Conservation (phyloP, 2,113 vertebrate species). For the Fukomys damarensis region DNA sequence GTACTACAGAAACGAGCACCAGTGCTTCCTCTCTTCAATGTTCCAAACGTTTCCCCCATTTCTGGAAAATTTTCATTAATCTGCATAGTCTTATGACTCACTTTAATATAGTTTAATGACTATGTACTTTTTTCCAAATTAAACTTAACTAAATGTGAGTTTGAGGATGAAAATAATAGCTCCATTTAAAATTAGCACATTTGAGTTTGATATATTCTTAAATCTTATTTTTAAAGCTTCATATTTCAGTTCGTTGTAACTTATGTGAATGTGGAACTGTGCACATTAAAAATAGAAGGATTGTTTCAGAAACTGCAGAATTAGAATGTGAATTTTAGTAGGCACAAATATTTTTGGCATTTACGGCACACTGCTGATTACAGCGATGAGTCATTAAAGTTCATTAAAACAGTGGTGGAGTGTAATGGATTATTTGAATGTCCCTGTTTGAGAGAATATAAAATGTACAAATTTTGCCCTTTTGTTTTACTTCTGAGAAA, state of each 20-base stretch:
- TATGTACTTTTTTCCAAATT: conserved; percentile 68
- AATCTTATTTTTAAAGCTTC: conserved; percentile 46
- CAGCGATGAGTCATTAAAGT: conserved; percentile 16
- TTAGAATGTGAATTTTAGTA: conserved; percentile 50
- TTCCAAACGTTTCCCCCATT: not conserved
- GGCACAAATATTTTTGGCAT: conserved; percentile 53
- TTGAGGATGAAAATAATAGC: conserved; percentile 70
- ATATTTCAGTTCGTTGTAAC: not conserved
- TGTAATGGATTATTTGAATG: conserved; percentile 33
- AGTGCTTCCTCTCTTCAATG: not conserved
- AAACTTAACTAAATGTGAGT: conserved; percentile 70
- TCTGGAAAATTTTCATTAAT: conserved; percentile 66
- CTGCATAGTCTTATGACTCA: conserved; percentile 62
- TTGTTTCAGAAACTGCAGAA: not conserved
- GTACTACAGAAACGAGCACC: too few species aligned
- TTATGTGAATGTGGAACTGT: conserved; percentile 18
- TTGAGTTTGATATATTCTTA: conserved; percentile 47
- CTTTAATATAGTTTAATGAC: conserved; percentile 69
- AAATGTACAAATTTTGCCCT: not conserved
- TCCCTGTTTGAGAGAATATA: not conserved
- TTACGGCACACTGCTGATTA: not conserved
- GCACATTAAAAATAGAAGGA: conserved; percentile 64
- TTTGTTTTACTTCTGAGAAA: conserved; percentile 38
- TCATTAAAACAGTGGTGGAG: conserved; percentile 3
- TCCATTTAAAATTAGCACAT: conserved; percentile 56